Conservation (phyloP, 1,140 invertebrate species). For the Trichogramma pretiosum region DNA sequence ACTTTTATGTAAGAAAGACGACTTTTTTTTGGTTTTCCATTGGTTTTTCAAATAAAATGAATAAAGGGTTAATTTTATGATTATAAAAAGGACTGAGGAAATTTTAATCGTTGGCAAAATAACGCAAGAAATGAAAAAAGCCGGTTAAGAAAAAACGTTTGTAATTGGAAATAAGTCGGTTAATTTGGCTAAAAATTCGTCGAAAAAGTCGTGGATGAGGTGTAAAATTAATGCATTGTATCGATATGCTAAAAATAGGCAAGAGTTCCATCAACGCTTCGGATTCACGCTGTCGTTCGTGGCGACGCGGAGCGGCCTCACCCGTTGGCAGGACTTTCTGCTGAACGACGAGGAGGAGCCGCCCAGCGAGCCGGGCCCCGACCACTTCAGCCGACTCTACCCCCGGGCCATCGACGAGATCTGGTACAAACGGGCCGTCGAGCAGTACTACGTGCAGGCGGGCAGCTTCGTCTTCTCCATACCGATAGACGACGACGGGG, state of each 20-base stretch:
- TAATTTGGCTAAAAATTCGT: too few relatives aligned
- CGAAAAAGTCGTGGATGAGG: too few relatives aligned
- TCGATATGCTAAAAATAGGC: constrained; percentile 52
- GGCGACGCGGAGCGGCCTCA: constrained; percentile 80
- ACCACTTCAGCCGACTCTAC: constrained; percentile 39
- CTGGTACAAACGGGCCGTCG: constrained; percentile 88
- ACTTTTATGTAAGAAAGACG: too few relatives aligned
- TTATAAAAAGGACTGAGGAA: too few relatives aligned
- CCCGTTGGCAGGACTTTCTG: constrained; percentile 74
- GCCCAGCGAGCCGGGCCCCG: constrained; percentile 20
- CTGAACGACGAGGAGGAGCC: constrained; percentile 27
- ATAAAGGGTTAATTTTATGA: too few relatives aligned
- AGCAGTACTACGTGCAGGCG: constrained; percentile 71
- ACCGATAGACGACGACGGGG: constrained; percentile 62
- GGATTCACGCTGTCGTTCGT: constrained; percentile 78
- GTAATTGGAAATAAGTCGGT: too few relatives aligned
- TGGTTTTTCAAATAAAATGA: too few relatives aligned
- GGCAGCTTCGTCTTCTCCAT: constrained; percentile 83
- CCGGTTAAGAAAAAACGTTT: too few relatives aligned
- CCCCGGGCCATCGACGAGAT: constrained; percentile 75
- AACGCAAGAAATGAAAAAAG: too few relatives aligned
- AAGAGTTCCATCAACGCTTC: constrained; percentile 72
- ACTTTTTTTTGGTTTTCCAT: too few relatives aligned
- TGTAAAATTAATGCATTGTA: too few relatives aligned
- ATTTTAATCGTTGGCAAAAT: too few relatives aligned